Conservation (phyloP, 1,140 invertebrate genomes). For the Lepidurus arcticus region DNA sequence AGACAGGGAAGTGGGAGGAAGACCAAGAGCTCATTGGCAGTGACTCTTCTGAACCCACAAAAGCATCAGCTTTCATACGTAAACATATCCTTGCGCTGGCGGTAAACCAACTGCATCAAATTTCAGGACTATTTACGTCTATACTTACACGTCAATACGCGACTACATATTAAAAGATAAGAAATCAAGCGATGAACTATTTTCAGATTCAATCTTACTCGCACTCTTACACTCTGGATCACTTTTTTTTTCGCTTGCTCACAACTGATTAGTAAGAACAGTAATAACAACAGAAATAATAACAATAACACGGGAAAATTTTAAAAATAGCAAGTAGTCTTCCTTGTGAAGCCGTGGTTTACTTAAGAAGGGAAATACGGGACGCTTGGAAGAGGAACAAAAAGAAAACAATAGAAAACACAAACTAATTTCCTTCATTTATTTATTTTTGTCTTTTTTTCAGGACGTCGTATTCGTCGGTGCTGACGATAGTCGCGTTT, state of each 20-base stretch:
- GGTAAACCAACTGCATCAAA: not conserved
- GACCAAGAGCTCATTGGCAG: not conserved
- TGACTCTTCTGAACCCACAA: not conserved
- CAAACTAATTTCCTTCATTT: not conserved
- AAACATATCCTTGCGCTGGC: not conserved
- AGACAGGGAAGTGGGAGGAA: too few species aligned
- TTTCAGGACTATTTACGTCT: not conserved
- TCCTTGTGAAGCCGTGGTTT: not conserved
- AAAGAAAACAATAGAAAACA: not conserved
- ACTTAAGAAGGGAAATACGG: not conserved
- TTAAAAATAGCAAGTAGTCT: not conserved
- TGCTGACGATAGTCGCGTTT: conserved; percentile 83
- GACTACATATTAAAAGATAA: not conserved
- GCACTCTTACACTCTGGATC: too few species aligned
- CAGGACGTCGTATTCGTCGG: conserved; percentile 51
- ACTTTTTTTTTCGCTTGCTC: too few species aligned
- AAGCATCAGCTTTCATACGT: conserved; percentile 1
- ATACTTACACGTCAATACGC: not conserved
- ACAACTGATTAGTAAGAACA: too few species aligned
- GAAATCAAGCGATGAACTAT: not conserved
- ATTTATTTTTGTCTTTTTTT: not conserved
- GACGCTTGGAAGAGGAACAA: not conserved
- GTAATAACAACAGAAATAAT: too few species aligned
- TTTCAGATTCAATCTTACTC: not conserved
- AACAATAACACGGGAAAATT: not conserved